Evolutionary conservation across 2,113 vertebrate species (phyloP).

Genomic region (Mirounga angustirostris): DNA sequence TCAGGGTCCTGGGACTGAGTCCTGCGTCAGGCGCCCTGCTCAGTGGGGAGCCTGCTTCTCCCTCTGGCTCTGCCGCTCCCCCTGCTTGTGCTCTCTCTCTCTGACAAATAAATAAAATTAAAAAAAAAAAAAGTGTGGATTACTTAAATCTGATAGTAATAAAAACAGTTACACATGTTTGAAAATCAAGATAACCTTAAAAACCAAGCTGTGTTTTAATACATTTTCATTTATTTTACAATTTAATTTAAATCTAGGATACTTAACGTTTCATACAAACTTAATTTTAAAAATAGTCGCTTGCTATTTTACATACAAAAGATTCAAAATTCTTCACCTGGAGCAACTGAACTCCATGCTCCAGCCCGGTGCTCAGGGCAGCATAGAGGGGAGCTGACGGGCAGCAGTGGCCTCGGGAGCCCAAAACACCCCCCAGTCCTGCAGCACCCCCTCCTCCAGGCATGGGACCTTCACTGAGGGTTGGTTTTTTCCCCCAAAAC

Average conservation of each 20-base stretch:
- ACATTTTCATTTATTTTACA: slow-evolving; percentile 43
- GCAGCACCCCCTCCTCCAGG: not conserved
- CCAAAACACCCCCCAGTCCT: fast-evolving
- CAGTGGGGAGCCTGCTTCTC: not conserved
- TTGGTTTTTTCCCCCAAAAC: not conserved
- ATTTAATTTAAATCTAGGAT: slow-evolving; percentile 57
- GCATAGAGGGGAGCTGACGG: fast-evolving
- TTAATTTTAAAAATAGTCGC: slow-evolving; percentile 50
- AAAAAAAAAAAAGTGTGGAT: not conserved
- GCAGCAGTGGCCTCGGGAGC: fast-evolving
- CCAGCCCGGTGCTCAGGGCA: fast-evolving
- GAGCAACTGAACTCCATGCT: fast-evolving
- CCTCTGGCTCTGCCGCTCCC: not conserved
- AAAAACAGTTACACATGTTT: not conserved
- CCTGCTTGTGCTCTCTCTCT: not conserved
- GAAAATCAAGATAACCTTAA: not conserved
- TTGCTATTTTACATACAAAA: slow-evolving; percentile 64
- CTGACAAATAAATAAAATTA: not conserved
- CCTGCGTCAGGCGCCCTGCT: not conserved
- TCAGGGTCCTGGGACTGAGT: not conserved
- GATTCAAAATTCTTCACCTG: not conserved
- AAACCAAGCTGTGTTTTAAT: not conserved
- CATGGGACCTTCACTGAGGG: fast-evolving
- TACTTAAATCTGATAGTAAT: not conserved
- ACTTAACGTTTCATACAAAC: slow-evolving; percentile 56